These are phyloP conservation scores for Orientallactaga bullata DNA, from an alignment of 2,113 vertebrate species.

Conservation along the genomic window DNA sequence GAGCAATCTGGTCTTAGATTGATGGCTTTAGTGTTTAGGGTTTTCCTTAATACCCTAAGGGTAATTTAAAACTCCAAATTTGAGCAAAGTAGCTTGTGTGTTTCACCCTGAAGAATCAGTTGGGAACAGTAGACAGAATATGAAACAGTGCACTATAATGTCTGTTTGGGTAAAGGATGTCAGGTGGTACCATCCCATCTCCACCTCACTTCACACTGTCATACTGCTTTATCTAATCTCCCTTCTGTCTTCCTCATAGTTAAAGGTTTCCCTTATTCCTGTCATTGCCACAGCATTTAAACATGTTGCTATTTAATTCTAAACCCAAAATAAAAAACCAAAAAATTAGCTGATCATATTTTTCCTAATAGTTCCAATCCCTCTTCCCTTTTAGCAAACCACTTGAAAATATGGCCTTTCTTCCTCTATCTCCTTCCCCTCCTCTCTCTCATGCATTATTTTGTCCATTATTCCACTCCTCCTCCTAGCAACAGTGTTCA, in stretches of 20 bases:
- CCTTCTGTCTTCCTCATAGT: background rate
- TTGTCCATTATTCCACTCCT: background rate
- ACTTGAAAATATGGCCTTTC: background rate
- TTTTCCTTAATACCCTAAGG: background rate
- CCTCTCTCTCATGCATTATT: fast-evolving
- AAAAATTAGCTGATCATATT: too few relatives aligned
- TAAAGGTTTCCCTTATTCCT: background rate
- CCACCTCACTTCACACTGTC: fast-evolving
- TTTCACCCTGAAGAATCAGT: too few relatives aligned
- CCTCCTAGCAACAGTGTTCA: fast-evolving
- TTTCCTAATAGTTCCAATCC: fast-evolving
- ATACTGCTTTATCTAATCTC: fast-evolving
- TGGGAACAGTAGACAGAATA: background rate
- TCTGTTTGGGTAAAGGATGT: background rate
- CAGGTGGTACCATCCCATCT: fast-evolving
- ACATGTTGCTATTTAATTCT: background rate
- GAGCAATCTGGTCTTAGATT: background rate
- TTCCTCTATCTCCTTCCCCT: background rate
- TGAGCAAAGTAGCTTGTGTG: background rate
- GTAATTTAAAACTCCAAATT: background rate
- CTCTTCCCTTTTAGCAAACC: background rate
- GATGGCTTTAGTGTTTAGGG: background rate
- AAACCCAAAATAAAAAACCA: background rate
- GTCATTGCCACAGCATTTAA: background rate
- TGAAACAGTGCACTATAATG: background rate